Percentiles rank a stretch among this genome's conserved stretches.
These are phyloP conservation scores for Prorops nasuta DNA, from an alignment of 1,140 invertebrate genomes.

Conservation along the genomic window DNA sequence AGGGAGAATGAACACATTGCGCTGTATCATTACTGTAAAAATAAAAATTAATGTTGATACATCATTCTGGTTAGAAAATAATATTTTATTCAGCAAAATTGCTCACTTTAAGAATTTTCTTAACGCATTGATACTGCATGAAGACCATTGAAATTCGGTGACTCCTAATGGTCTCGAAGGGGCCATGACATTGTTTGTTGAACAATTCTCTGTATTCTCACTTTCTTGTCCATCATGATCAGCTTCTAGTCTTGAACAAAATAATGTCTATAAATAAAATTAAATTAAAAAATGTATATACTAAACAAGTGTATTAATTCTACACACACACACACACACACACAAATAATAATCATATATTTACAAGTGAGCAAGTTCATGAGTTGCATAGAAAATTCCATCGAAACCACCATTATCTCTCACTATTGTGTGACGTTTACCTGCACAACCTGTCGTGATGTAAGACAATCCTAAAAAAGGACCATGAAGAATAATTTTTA, in stretches of 20 bases:
- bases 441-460: too few species aligned
- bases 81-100: too few species aligned
- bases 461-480: too few species aligned
- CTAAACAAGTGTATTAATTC: too few species aligned
- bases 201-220: slow-evolving; percentile 19
- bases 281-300: too few species aligned
- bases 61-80: too few species aligned
- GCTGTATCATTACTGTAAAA: slow-evolving; percentile 51
- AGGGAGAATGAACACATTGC: slow-evolving; percentile 83
- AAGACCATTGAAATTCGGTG: slow-evolving; percentile 33
- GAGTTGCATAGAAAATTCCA: slow-evolving; percentile 40
- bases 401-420: slow-evolving; percentile 46
- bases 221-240: slow-evolving; percentile 29
- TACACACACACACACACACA: too few species aligned
- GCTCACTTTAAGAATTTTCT: slow-evolving; percentile 29
- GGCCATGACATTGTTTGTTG: slow-evolving; percentile 21
- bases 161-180: slow-evolving; percentile 24
- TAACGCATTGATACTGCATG: slow-evolving; percentile 27
- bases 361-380: slow-evolving; percentile 48
- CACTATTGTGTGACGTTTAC: too few species aligned
- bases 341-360: slow-evolving; percentile 9
- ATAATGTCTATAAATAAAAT: too few species aligned
- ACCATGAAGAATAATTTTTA: too few species aligned
- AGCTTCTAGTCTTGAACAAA: slow-evolving; percentile 30
- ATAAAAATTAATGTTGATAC: too few species aligned